phyloP scores from a whole-genome alignment of 2,888 invertebrate genomes.

The Spodoptera picta region DNA sequence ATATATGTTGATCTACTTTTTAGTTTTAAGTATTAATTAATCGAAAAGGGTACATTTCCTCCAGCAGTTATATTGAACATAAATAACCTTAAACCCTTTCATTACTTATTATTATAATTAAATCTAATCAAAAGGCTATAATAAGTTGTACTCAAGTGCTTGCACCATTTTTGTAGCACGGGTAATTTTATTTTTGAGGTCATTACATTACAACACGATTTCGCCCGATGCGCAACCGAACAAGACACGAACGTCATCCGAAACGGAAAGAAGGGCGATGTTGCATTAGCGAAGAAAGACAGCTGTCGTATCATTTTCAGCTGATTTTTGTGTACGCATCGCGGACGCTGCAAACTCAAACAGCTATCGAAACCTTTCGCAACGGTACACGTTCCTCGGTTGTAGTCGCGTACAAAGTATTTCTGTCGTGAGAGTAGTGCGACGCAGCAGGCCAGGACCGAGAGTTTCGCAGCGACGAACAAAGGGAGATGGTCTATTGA shows the following conservation, averaged over 20 bases:
- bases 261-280: slow-evolving; percentile 68
- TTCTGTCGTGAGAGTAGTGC: slow-evolving; percentile 34
- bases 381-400: slow-evolving; percentile 48
- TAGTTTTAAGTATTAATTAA: no score
- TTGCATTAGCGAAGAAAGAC: slow-evolving; percentile 77
- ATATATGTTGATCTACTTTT: no score
- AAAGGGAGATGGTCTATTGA: slow-evolving; percentile 86
- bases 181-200: slow-evolving; percentile 74
- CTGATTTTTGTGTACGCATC: slow-evolving; percentile 88
- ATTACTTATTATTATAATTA: background rate
- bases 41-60: no score
- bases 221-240: slow-evolving; percentile 75
- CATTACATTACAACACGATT: slow-evolving; percentile 73
- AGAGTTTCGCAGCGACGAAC: slow-evolving; percentile 71
- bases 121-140: slow-evolving; percentile 2
- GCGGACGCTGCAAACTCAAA: slow-evolving; percentile 59
- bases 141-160: slow-evolving; percentile 8
- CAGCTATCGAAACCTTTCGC: slow-evolving; percentile 57
- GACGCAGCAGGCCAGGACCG: slow-evolving; percentile 47
- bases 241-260: slow-evolving; percentile 77
- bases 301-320: slow-evolving; percentile 89
- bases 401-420: slow-evolving; percentile 35
- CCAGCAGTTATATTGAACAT: no score
- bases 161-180: slow-evolving; percentile 36
- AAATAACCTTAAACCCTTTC: no score